Percentiles rank a stretch among this genome's conserved stretches.
These are phyloP conservation scores for Stegodyphus dumicola DNA, from an alignment of 1,140 invertebrate species.

Conservation along the genomic window DNA sequence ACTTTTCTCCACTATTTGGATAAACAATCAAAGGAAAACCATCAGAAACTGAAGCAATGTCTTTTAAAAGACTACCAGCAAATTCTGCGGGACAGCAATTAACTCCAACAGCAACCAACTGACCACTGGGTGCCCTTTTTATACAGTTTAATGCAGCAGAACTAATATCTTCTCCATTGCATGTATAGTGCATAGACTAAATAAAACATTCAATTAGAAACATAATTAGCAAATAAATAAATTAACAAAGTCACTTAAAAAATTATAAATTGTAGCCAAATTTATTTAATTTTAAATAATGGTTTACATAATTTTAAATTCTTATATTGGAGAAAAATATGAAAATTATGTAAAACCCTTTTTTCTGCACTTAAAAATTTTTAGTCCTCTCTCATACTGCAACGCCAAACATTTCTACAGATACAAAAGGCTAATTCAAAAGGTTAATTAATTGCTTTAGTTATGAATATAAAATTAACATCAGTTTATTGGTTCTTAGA, in stretches of 20 bases:
- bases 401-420: no score
- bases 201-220: background rate
- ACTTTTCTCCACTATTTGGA: slow-evolving; percentile 79
- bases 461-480: no score
- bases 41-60: slow-evolving; percentile 69
- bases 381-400: no score
- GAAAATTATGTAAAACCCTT: no score
- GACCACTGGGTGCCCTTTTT: slow-evolving; percentile 74
- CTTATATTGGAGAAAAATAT: no score
- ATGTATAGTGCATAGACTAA: slow-evolving; percentile 67
- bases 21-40: slow-evolving; percentile 76
- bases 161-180: slow-evolving; percentile 78
- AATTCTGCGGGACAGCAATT: slow-evolving; percentile 82
- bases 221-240: background rate
- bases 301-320: no score
- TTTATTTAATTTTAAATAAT: no score
- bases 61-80: slow-evolving; percentile 73
- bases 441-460: no score
- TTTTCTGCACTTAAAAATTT: no score
- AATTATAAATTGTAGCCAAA: no score
- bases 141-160: slow-evolving; percentile 73
- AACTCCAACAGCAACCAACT: slow-evolving; percentile 83
- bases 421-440: no score
- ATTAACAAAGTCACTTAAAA: background rate
- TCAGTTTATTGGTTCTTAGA: no score